phyloP scores from a whole-genome alignment of 2,797 vertebrate species.

The Trematomus bernacchii region DNA sequence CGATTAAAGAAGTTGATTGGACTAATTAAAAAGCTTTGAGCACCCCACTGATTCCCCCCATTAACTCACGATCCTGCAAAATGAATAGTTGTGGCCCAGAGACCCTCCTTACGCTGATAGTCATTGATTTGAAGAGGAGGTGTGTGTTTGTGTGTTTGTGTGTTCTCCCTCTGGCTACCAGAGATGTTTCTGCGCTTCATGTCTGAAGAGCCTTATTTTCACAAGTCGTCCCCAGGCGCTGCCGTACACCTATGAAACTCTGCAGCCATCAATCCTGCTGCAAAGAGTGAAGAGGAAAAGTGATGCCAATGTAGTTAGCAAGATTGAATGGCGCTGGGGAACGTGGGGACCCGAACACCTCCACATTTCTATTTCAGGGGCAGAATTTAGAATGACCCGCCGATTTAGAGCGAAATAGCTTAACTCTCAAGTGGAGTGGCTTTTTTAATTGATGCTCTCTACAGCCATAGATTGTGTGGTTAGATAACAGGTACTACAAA shows the following conservation, averaged over 20 bases:
- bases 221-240: constrained; percentile 57
- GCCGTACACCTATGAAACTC: constrained; percentile 49
- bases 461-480: constrained; percentile 50
- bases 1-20: constrained; percentile 78
- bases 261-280: constrained; percentile 55
- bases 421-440: constrained; percentile 54
- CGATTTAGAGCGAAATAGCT: constrained; percentile 42
- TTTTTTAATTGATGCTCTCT: constrained; percentile 52
- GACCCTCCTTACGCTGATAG: constrained; percentile 54
- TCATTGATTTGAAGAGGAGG: constrained; percentile 60
- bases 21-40: constrained; percentile 77
- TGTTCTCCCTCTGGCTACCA: constrained; percentile 21
- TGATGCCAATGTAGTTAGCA: constrained; percentile 60
- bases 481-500: constrained; percentile 45
- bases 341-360: constrained; percentile 38
- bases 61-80: constrained; percentile 68
- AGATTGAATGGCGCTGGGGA: constrained; percentile 59
- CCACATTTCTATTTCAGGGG: constrained; percentile 69
- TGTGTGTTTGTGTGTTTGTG: not conserved
- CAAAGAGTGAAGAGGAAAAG: constrained; percentile 45
- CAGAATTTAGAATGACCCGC: constrained; percentile 62
- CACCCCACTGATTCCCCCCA: constrained; percentile 59
- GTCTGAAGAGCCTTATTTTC: constrained; percentile 51
- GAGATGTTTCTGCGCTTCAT: constrained; percentile 39
- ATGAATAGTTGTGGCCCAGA: constrained; percentile 64